Evolutionary conservation across 2,888 invertebrate species (phyloP), one percentile per base, ranked within the genome.

Genomic region (Sepiola atlantica): DNA sequence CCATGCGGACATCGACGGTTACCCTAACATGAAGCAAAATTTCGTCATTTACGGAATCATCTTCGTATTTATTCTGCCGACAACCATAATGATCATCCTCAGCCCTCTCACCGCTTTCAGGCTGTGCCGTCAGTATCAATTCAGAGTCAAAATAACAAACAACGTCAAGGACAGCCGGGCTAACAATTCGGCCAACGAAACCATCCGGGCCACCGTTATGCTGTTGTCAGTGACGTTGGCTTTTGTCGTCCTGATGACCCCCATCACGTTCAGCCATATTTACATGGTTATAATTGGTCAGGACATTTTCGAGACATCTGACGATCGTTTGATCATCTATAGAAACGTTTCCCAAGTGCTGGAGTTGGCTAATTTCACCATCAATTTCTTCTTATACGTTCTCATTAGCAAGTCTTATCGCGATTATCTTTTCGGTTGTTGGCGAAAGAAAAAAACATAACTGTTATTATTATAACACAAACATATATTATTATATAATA

Each of bases 361-460:
- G 93, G 96, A 96, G 61, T 96, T 96, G 94, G 94, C 96, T 54
- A 96, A 96, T 92, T 96, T 96, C 94, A 95, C 96, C 57, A 95
- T 96, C 94, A 96, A 96, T 94, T 96, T 96, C 94, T 95, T 96
- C 94, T 94, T 96, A 90, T 96, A 96, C 94, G 95, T 96, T 10
- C 94, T 96, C n/a, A 95, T 95, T 92, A 95, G 96, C 35, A 92
- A 94, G n/a, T 93, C 95, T 45, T 96, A 96, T 94, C 94, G 96
- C 24, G 93, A 93, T 21, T 92, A 91, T 28, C 91, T 91, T 91
- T 91, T 91, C 28, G 35, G 35, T 16, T 91, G 35, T 35, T 91
- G 91, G 8, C 32, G 32, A 28, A 91, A 91, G 91, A 91, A 91
- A 91, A 55, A 55, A 55, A 55, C n/a, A n/a, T n/a, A n/a, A n/a